Percentiles rank a stretch among this genome's conserved stretches.
Evolutionary conservation across 92 coral and sea anemone genomes (phyloP).

Genomic region (Anthopleura xanthogrammica): DNA sequence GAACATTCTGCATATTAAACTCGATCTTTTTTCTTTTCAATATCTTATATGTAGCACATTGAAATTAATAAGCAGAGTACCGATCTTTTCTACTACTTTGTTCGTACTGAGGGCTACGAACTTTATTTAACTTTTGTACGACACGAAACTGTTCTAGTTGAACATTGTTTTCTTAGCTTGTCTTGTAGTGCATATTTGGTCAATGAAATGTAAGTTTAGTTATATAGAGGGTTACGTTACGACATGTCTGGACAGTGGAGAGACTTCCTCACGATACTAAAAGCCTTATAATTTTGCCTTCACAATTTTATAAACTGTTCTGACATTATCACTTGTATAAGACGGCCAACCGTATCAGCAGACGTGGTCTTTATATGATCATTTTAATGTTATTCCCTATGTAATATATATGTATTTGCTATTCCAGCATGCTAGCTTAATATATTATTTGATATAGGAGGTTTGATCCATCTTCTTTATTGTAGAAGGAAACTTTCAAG

Average conservation of each 20-base stretch:
- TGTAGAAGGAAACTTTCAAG: neutral
- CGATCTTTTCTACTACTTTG: neutral
- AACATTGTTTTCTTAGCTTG: no score
- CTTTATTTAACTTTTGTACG: neutral
- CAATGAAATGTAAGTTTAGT: no score
- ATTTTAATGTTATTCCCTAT: no score
- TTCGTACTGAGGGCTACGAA: neutral
- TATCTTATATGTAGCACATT: neutral
- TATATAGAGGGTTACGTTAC: no score
- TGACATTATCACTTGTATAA: neutral
- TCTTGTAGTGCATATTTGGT: no score
- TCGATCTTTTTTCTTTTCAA: neutral
- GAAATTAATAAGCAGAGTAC: neutral
- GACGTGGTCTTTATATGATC: no score
- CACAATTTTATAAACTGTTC: neutral
- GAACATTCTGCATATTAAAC: neutral
- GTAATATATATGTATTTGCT: no score
- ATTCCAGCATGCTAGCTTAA: no score
- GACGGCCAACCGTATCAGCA: no score
- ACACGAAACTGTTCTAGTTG: neutral
- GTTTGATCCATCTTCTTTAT: neutral
- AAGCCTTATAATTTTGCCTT: neutral
- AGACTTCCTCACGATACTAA: no score
- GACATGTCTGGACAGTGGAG: no score
- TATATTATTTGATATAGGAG: no score